A percentile compares a stretch with the other conserved stretches of the same genome.
Evolutionary conservation across 2,797 vertebrate species (phyloP).

Genomic region (Acropternis orthonyx): DNA sequence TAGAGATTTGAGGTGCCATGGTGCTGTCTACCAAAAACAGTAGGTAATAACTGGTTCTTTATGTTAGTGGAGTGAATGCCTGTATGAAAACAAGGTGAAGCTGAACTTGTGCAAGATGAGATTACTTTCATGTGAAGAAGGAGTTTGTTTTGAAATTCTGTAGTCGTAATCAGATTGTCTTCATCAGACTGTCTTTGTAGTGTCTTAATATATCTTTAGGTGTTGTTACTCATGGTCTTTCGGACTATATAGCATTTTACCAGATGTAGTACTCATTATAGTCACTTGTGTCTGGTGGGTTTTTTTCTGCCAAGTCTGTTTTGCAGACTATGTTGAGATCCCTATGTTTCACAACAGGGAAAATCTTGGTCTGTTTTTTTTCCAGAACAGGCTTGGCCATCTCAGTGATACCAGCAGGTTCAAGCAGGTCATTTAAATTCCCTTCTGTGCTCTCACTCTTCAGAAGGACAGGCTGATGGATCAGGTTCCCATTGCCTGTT

Average conservation of each 20-base stretch:
- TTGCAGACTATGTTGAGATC: not conserved
- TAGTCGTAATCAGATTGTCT: not conserved
- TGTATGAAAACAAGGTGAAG: not conserved
- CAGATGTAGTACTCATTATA: not conserved
- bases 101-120: not conserved
- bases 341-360: not conserved
- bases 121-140: not conserved
- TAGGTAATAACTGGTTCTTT: not conserved
- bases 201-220: not conserved
- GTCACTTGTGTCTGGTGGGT: not conserved
- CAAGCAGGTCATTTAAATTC: not conserved
- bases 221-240: not conserved
- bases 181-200: not conserved
- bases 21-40: not conserved
- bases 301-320: not conserved
- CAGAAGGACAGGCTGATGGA: not conserved
- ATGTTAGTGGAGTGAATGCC: not conserved
- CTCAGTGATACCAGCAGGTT: not conserved
- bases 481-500: not conserved
- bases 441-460: not conserved
- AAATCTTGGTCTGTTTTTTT: not conserved
- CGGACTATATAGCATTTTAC: not conserved
- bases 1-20: not conserved
- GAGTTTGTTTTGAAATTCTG: not conserved
- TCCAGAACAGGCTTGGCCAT: not conserved